These are phyloP conservation scores for Hydrozoanthus gracilis DNA, from an alignment of 92 coral and sea anemone genomes.

Conservation along the genomic window DNA sequence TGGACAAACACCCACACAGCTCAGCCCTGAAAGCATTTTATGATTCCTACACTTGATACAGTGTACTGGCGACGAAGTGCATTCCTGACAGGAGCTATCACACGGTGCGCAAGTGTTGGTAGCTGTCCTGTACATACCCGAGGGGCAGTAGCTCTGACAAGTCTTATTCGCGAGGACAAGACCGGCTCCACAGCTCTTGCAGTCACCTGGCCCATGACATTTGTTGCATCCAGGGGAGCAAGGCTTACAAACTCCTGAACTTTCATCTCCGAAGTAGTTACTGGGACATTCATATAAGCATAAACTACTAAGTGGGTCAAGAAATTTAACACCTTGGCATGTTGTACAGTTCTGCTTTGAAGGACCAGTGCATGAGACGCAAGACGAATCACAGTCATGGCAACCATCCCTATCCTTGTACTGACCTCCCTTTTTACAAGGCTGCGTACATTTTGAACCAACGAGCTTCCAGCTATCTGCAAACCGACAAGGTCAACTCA, in stretches of 20 bases:
- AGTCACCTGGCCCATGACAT: constrained; percentile 67
- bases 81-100: constrained; percentile 75
- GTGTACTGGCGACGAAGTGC: constrained; percentile 56
- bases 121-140: constrained; percentile 64
- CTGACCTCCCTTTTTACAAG: constrained; percentile 77
- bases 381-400: constrained; percentile 77
- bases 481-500: background rate
- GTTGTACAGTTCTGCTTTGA: constrained; percentile 76
- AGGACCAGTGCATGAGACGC: constrained; percentile 83
- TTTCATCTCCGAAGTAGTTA: constrained; percentile 71
- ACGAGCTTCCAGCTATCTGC: constrained; percentile 76
- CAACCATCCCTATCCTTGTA: constrained; percentile 61
- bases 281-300: constrained; percentile 86
- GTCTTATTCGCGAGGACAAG: constrained; percentile 63
- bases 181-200: constrained; percentile 73
- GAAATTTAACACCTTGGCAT: constrained; percentile 91
- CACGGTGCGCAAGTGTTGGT: constrained; percentile 79
- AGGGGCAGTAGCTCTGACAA: constrained; percentile 79
- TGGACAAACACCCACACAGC: constrained; percentile 82
- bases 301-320: constrained; percentile 59
- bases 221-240: constrained; percentile 82
- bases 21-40: constrained; percentile 60
- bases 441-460: constrained; percentile 63
- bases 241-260: constrained; percentile 74
- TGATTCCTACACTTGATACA: constrained; percentile 76